phyloP scores from a whole-genome alignment of 2,888 invertebrate species.

The Sclerodermus sp. region DNA sequence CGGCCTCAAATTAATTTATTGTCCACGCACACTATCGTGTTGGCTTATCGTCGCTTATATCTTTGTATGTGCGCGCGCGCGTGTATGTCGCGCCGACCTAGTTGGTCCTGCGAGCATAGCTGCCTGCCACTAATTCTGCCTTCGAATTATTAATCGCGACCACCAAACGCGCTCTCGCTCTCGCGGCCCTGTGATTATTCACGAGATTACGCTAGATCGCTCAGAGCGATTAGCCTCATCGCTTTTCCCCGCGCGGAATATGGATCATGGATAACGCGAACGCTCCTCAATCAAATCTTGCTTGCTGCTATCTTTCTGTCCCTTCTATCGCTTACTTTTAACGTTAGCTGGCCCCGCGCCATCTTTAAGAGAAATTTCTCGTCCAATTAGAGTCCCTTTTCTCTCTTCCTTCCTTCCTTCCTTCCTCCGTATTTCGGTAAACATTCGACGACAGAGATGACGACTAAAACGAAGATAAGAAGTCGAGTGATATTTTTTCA shows the following conservation, averaged over 20 bases:
- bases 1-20: conserved; percentile 27
- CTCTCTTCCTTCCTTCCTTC: too few species aligned
- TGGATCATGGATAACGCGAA: too few species aligned
- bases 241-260: not conserved
- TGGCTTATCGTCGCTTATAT: not conserved
- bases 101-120: not conserved
- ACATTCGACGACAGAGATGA: too few species aligned
- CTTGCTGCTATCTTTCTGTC: too few species aligned
- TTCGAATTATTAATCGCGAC: conserved; percentile 4
- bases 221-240: not conserved
- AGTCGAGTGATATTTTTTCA: too few species aligned
- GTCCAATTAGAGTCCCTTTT: too few species aligned
- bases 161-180: not conserved
- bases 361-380: too few species aligned
- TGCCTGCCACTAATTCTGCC: not conserved
- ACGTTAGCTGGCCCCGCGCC: too few species aligned
- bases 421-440: too few species aligned
- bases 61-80: not conserved
- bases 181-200: conserved; percentile 9
- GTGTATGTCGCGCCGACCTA: not conserved
- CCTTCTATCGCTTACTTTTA: too few species aligned
- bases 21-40: conserved; percentile 2
- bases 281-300: too few species aligned
- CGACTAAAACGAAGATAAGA: too few species aligned
- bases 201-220: not conserved